Conservation (phyloP, 2,113 vertebrate species). For the Cottus gobio region DNA sequence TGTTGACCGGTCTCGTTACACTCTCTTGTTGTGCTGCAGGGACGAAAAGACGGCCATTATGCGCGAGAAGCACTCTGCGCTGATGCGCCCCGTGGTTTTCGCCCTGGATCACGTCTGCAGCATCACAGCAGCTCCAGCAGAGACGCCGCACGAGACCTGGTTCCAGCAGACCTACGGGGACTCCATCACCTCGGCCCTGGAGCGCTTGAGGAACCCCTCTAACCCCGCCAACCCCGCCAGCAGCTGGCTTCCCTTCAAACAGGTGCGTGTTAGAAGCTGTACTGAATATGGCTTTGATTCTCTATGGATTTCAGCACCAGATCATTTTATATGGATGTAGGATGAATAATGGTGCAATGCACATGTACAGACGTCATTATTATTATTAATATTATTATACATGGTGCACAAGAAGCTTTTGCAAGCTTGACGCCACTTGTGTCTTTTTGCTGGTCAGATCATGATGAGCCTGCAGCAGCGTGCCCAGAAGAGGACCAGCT, state of each 20-base stretch:
- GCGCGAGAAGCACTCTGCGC: slow-evolving; percentile 96
- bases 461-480: slow-evolving; percentile 98
- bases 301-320: neutral
- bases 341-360: neutral
- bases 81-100: slow-evolving; percentile 98
- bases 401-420: neutral
- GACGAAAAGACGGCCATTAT: slow-evolving; percentile 99
- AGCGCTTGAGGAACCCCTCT: slow-evolving; percentile 91
- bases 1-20: neutral
- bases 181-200: slow-evolving; percentile 90
- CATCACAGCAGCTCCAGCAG: slow-evolving; percentile 92
- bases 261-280: slow-evolving; percentile 80
- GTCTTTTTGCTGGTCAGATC: slow-evolving; percentile 80
- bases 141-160: slow-evolving; percentile 98
- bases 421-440: neutral
- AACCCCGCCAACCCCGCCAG: slow-evolving; percentile 96
- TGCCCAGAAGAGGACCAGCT: slow-evolving; percentile 96
- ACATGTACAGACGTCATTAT: neutral
- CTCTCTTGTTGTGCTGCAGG: slow-evolving; percentile 73
- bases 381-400: neutral
- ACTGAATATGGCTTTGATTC: neutral
- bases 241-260: slow-evolving; percentile 98
- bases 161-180: slow-evolving; percentile 97
- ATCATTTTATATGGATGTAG: neutral
- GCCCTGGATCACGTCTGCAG: slow-evolving; percentile 95